Base-by-base conservation (phyloP, 2,888 invertebrate genomes). In the Crematogaster levior region DNA sequence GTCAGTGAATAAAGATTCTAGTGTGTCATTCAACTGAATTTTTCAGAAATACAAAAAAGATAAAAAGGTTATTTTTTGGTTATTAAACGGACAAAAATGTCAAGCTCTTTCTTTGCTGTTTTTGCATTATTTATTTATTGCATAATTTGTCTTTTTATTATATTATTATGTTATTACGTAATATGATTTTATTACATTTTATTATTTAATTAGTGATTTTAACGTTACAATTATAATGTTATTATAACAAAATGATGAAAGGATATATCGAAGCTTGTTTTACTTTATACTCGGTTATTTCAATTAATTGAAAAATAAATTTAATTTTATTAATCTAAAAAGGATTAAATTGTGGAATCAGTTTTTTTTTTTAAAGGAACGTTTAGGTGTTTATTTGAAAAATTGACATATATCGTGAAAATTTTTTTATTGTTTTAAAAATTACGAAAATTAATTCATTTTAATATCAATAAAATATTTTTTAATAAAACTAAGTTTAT, bases 141-240 rank as follows among this genome's bases (percentile, higher is more conserved):
- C 15, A 58, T 30, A 43, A 56, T n/a, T 56, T 7, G 0, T 43
- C 10, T 73, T n/a, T n/a, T n/a, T n/a, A n/a, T n/a, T n/a, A n/a
- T n/a, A n/a, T n/a, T n/a, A n/a, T n/a, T n/a, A n/a, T 21, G 21
- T 56, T 21, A 30, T 58, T 58, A 30, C 6, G 5, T 30, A 58
- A 73, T n/a, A 0, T 24, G n/a, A 72, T 72, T 72, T 51, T 18
- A 7, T 34, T 27, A 9, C 6, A n/a, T n/a, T n/a, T n/a, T n/a
- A n/a, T n/a, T n/a, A n/a, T n/a, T n/a, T 72, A 43, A 56, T 72
- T 40, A 37, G 4, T 37, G n/a, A 30, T 58, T 27, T 72, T 58
- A 72, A 43, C 9, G 12, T 3, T 40, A 4, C 12, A 43, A 43
- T 72, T 58, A 72, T 72, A n/a, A 7, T 12, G 1, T 24, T 37